Evolutionary conservation across 2,113 vertebrate species (phyloP).

Genomic region (Callithrix jacchus): DNA sequence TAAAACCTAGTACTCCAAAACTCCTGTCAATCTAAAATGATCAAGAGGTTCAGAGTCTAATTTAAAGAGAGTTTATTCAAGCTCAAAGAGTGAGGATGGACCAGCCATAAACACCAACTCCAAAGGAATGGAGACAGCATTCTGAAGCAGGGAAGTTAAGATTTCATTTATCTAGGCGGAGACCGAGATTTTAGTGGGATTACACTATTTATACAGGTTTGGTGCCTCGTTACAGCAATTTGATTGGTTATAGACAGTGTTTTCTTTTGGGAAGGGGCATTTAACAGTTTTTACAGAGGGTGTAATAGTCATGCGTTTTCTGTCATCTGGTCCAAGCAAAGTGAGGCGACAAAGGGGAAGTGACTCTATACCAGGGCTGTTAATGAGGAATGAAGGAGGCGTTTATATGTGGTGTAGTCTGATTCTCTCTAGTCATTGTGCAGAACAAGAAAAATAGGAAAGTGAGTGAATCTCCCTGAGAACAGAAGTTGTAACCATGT

Average conservation of each 20-base stretch:
- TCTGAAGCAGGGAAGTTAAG: not conserved
- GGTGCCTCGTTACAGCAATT: not conserved
- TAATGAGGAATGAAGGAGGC: not conserved
- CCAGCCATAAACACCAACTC: not conserved
- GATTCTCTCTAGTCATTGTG: not conserved
- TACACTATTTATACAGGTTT: not conserved
- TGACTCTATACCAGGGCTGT: not conserved
- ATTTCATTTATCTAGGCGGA: not conserved
- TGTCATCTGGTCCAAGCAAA: not conserved
- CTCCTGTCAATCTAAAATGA: not conserved
- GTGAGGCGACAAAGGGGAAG: not conserved
- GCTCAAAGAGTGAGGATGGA: not conserved
- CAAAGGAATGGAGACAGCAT: not conserved
- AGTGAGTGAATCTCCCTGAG: not conserved
- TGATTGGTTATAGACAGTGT: not conserved
- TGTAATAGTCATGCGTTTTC: not conserved
- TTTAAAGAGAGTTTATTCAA: not conserved
- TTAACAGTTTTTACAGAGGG: not conserved
- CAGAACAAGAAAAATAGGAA: not conserved
- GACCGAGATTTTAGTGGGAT: not conserved
- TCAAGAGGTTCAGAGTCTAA: not conserved
- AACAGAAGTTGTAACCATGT: not conserved
- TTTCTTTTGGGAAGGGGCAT: not conserved
- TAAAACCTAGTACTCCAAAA: not conserved
- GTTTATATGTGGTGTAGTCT: not conserved